Evolutionary conservation across 2,888 invertebrate genomes (phyloP).

Genomic region (Cataglyphis livida): DNA sequence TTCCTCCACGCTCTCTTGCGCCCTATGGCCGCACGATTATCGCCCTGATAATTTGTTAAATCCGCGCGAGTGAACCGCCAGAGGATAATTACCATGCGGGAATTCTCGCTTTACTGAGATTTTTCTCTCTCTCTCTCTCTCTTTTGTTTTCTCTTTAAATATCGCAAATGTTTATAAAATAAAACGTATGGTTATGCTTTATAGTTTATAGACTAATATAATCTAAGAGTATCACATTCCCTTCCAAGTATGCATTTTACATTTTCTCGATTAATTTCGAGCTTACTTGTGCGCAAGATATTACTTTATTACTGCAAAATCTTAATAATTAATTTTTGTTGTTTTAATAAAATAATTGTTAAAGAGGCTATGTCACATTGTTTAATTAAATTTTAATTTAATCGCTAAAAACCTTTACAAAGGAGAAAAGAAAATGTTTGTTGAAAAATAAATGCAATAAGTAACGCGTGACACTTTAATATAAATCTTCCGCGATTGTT

Average conservation of each 20-base stretch:
- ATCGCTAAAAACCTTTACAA: not conserved
- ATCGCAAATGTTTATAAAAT: too few relatives aligned
- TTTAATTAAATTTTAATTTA: not conserved
- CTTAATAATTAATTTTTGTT: not conserved
- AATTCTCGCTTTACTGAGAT: not conserved
- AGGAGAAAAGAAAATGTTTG: not conserved
- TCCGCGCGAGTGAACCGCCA: not conserved
- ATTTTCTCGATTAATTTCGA: not conserved
- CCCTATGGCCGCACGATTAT: not conserved
- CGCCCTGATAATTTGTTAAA: not conserved
- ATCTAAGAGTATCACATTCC: not conserved
- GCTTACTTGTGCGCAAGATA: not conserved
- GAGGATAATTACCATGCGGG: not conserved
- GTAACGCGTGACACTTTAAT: not conserved
- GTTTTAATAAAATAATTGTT: not conserved
- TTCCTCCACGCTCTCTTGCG: slow-evolving; percentile 23
- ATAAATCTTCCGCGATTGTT: not conserved
- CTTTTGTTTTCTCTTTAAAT: too few relatives aligned
- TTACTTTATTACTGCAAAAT: not conserved
- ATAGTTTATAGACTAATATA: not conserved
- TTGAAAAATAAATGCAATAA: not conserved
- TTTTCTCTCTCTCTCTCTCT: not conserved
- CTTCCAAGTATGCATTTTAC: not conserved
- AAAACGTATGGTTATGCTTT: not conserved
- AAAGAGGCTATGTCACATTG: not conserved